These are phyloP conservation scores for Watsonalla cultraria DNA, from an alignment of 2,888 invertebrate genomes.

Conservation along the genomic window DNA sequence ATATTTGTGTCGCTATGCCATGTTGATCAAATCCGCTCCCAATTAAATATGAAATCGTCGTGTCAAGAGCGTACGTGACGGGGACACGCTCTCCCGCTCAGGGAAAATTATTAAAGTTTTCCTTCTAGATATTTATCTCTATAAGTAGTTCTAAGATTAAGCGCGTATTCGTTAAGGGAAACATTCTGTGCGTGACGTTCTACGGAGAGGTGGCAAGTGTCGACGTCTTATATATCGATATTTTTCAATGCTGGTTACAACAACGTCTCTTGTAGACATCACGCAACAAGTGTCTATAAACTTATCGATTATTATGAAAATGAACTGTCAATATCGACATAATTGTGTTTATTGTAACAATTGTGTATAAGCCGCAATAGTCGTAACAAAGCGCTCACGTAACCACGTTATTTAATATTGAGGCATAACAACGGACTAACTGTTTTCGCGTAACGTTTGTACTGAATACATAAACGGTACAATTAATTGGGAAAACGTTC, in stretches of 20 bases:
- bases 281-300: no score
- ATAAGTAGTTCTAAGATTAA: constrained; percentile 3
- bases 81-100: neutral
- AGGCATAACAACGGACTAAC: neutral
- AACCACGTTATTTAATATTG: neutral
- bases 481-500: neutral
- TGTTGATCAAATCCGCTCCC: constrained; percentile 16
- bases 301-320: no score
- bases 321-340: no score
- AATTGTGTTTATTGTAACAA: no score
- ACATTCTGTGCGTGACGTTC: neutral
- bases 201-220: neutral
- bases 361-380: neutral
- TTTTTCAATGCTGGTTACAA: neutral
- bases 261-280: neutral
- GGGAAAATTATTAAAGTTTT: constrained; percentile 2
- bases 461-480: neutral
- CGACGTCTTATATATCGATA: neutral
- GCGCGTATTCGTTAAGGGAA: neutral
- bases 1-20: constrained; percentile 4
- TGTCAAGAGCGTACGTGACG: constrained; percentile 11
- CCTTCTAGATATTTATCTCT: neutral
- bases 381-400: neutral
- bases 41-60: constrained; percentile 24
- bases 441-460: neutral